These are phyloP conservation scores for Numenius arquata DNA, from an alignment of 2,113 vertebrate species.

Conservation along the genomic window DNA sequence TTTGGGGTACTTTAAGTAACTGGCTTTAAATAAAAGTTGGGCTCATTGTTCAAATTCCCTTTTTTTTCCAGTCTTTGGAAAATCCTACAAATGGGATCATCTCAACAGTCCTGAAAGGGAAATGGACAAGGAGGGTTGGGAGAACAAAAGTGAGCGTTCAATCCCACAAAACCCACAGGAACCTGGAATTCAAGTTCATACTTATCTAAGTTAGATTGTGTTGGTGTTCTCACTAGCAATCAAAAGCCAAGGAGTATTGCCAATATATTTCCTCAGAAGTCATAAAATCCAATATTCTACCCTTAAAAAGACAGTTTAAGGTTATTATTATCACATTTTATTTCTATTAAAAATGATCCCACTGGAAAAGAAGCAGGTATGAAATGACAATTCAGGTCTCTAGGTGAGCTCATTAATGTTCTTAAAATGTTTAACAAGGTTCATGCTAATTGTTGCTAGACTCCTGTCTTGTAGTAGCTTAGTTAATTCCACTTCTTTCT, in stretches of 20 bases:
- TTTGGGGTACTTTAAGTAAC: background rate
- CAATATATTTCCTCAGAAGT: constrained; percentile 40
- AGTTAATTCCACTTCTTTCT: constrained; percentile 32
- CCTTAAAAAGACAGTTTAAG: constrained; percentile 58
- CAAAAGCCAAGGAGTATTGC: constrained; percentile 42
- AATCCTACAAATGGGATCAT: constrained; percentile 4
- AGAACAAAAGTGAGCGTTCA: background rate
- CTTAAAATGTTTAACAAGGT: constrained; percentile 58
- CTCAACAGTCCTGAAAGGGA: background rate
- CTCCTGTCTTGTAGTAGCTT: constrained; percentile 17
- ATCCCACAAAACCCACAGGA: constrained; percentile 20
- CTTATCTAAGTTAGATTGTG: background rate
- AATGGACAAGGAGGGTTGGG: background rate
- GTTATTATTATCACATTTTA: constrained; percentile 46
- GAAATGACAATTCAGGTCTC: constrained; percentile 60
- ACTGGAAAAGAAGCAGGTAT: constrained; percentile 60
- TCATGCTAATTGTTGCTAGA: constrained; percentile 61
- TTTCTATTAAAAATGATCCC: constrained; percentile 61
- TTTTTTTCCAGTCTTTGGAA: constrained; percentile 6
- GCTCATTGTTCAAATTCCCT: background rate
- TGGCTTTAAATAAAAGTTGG: constrained; percentile 24
- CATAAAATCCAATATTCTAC: constrained; percentile 66
- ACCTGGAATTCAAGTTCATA: background rate
- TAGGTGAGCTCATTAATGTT: constrained; percentile 62
- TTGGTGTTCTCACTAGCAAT: constrained; percentile 17